Conservation (phyloP, 2,797 vertebrate species). For the Sebastes vulpes region DNA sequence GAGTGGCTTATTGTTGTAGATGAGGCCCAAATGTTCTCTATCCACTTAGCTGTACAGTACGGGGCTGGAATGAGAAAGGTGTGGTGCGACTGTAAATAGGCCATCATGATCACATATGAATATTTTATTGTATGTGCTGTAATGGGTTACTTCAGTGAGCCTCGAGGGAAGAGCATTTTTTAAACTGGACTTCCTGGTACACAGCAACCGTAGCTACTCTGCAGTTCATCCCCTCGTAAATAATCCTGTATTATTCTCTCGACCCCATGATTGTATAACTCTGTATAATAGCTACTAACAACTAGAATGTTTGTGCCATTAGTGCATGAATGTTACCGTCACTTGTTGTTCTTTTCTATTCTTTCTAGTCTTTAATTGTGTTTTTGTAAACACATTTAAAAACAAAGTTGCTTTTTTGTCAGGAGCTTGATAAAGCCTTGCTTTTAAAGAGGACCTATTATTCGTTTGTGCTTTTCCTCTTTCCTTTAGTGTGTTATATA, state of each 20-base stretch:
- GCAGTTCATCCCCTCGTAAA: conserved; percentile 1
- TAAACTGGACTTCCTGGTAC: conserved; percentile 44
- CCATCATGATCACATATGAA: conserved; percentile 76
- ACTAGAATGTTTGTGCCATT: not conserved
- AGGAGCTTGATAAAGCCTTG: not conserved
- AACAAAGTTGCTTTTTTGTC: not conserved
- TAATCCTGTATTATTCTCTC: conserved; percentile 28
- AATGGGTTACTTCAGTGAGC: conserved; percentile 56
- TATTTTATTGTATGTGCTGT: conserved; percentile 75
- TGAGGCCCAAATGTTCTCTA: conserved; percentile 14
- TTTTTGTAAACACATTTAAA: not conserved
- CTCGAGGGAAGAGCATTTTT: conserved; percentile 39
- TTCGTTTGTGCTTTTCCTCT: no score
- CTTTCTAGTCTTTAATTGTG: not conserved
- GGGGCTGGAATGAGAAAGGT: conserved; percentile 27
- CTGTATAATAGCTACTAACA: not conserved
- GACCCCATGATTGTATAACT: not conserved
- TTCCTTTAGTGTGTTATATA: no score
- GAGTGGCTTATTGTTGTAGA: conserved; percentile 12
- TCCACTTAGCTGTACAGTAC: conserved; percentile 3
- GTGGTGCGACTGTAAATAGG: conserved; percentile 71
- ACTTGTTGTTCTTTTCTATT: not conserved
- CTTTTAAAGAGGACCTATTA: no score
- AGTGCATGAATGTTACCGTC: not conserved
- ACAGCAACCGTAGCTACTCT: conserved; percentile 7